Evolutionary conservation across 2,888 invertebrate genomes (phyloP).

Genomic region (Trisateles emortualis): DNA sequence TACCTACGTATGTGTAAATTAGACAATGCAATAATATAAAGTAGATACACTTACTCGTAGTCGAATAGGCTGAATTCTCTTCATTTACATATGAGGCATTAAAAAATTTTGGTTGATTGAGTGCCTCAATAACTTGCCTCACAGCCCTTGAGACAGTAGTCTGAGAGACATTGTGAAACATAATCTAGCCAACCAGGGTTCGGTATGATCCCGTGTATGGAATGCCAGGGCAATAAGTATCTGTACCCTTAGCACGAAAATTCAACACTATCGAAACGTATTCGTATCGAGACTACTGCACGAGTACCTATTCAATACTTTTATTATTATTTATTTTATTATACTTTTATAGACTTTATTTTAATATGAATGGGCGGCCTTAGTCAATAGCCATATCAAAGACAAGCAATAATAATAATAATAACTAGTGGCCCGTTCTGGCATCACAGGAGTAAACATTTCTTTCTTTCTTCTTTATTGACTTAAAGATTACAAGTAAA

Average conservation of each 20-base stretch:
- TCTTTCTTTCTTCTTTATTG: too few species aligned
- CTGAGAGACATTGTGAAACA: not conserved
- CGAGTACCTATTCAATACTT: too few species aligned
- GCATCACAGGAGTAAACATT: too few species aligned
- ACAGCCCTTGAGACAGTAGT: not conserved
- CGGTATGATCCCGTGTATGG: not conserved
- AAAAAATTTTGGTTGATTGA: not conserved
- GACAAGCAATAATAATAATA: too few species aligned
- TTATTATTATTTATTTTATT: too few species aligned
- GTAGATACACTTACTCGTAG: constrained; percentile 81
- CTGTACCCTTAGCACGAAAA: not conserved
- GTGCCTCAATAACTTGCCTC: not conserved
- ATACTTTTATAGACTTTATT: too few species aligned
- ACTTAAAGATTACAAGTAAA: too few species aligned
- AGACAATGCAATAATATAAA: constrained; percentile 84
- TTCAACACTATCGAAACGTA: too few species aligned
- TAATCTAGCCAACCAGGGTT: not conserved
- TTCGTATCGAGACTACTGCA: too few species aligned
- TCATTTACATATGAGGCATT: constrained; percentile 30
- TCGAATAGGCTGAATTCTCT: constrained; percentile 57
- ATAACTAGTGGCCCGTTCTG: too few species aligned
- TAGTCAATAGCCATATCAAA: too few species aligned
- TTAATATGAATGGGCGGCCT: too few species aligned
- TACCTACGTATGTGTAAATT: constrained; percentile 61
- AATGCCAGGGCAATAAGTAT: not conserved